Evolutionary conservation across 1,140 invertebrate species (phyloP).

Genomic region (Danaus plexippus): DNA sequence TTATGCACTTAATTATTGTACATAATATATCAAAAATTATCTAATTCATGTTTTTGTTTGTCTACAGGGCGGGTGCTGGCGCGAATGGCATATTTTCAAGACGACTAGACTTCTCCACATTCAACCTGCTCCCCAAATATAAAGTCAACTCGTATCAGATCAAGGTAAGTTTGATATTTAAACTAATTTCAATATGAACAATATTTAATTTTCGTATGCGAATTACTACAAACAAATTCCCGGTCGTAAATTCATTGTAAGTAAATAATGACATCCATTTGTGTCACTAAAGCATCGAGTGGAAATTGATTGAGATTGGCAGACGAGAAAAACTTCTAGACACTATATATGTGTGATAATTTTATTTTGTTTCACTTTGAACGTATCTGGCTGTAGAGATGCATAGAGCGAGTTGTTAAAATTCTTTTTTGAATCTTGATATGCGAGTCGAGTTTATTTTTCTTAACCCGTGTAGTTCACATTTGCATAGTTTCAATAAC

Average conservation of each 20-base stretch:
- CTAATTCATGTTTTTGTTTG: conserved; percentile 1
- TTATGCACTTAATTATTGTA: too few species aligned
- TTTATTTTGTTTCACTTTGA: too few species aligned
- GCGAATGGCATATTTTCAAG: conserved; percentile 92
- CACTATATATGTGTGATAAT: neutral
- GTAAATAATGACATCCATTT: conserved; percentile 31
- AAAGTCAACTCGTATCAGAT: conserved; percentile 99
- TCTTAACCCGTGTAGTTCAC: too few species aligned
- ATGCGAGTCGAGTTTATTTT: too few species aligned
- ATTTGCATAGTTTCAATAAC: conserved; percentile 15
- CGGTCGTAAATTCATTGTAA: conserved; percentile 27
- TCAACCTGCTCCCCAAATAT: conserved; percentile 92
- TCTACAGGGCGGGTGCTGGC: conserved; percentile 85
- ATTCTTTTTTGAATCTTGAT: too few species aligned
- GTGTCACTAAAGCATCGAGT: conserved; percentile 23
- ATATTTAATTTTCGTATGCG: too few species aligned
- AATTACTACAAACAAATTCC: conserved; percentile 17
- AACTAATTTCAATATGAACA: too few species aligned
- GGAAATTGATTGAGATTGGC: conserved; percentile 23
- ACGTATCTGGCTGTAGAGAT: too few species aligned
- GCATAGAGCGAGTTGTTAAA: too few species aligned
- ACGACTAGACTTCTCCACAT: conserved; percentile 93
- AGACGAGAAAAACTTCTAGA: conserved; percentile 21
- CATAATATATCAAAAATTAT: neutral
- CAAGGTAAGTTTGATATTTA: conserved; percentile 80